phyloP scores from a whole-genome alignment of 2,113 vertebrate genomes.

The Gorilla gorilla region DNA sequence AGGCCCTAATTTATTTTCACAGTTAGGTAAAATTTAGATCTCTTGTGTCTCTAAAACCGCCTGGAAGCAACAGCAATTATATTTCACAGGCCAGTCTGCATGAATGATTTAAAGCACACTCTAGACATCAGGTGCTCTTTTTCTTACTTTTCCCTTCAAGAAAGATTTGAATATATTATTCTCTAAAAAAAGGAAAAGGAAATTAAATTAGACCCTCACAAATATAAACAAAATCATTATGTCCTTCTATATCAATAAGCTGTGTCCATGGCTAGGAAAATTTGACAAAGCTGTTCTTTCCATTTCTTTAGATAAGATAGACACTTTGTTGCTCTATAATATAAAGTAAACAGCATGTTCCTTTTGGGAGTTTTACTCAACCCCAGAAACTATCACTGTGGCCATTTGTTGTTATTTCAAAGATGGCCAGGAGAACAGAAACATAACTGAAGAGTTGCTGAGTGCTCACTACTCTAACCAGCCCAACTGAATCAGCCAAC shows the following conservation, averaged over 20 bases:
- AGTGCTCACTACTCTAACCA: neutral
- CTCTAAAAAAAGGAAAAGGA: constrained; percentile 13
- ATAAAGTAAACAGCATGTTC: neutral
- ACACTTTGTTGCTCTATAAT: neutral
- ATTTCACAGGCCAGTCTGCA: constrained; percentile 64
- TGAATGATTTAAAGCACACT: constrained; percentile 67
- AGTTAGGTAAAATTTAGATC: constrained; percentile 79
- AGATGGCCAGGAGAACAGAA: neutral
- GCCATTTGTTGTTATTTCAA: neutral
- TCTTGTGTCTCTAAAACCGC: constrained; percentile 69
- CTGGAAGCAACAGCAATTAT: constrained; percentile 65
- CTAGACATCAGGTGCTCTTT: constrained; percentile 26
- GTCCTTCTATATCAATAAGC: neutral
- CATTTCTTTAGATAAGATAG: neutral
- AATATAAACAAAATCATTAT: constrained; percentile 29
- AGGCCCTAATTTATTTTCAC: constrained; percentile 77
- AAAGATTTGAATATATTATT: constrained; percentile 33
- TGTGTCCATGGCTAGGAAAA: neutral
- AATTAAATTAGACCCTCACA: constrained; percentile 6
- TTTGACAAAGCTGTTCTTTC: neutral
- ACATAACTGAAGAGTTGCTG: neutral
- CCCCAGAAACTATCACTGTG: neutral
- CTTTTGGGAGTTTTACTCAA: neutral
- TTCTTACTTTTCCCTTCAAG: neutral
- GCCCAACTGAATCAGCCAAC: neutral